A percentile compares a stretch with the other conserved stretches of the same genome.
Conservation (phyloP, 2,888 invertebrate genomes). For the Iphiclides podalirius region DNA sequence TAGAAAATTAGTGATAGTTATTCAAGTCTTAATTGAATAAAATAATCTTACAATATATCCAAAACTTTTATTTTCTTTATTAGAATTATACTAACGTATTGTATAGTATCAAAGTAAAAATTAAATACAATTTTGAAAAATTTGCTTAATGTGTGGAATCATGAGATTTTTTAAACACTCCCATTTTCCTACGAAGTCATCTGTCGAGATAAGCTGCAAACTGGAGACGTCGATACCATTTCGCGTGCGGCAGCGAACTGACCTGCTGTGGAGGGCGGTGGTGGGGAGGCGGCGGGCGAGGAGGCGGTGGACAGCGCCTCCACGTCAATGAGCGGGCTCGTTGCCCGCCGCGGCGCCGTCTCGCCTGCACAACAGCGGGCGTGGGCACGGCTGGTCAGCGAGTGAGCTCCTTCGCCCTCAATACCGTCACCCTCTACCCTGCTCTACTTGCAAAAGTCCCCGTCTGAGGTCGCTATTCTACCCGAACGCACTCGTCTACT, state of each 20-base stretch:
- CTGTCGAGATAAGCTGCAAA: no score
- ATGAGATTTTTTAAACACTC: no score
- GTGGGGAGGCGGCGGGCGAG: slow-evolving; percentile 73
- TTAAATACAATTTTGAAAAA: no score
- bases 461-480: slow-evolving; percentile 7
- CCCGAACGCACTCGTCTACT: background rate
- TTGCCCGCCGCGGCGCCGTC: slow-evolving; percentile 80
- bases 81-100: no score
- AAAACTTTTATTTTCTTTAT: no score
- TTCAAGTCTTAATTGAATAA: no score
- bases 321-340: slow-evolving; percentile 85
- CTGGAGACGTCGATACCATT: slow-evolving; percentile 60
- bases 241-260: slow-evolving; percentile 67
- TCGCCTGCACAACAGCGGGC: slow-evolving; percentile 76
- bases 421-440: background rate
- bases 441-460: slow-evolving; percentile 31
- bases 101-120: no score
- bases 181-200: no score
- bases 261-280: slow-evolving; percentile 74
- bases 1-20: no score
- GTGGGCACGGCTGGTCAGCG: slow-evolving; percentile 35
- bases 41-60: no score
- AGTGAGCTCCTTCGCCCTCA: slow-evolving; percentile 31
- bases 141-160: no score
- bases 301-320: slow-evolving; percentile 83